These are phyloP conservation scores for Oncorhynchus masou DNA, from an alignment of 2,113 vertebrate genomes.

Conservation along the genomic window DNA sequence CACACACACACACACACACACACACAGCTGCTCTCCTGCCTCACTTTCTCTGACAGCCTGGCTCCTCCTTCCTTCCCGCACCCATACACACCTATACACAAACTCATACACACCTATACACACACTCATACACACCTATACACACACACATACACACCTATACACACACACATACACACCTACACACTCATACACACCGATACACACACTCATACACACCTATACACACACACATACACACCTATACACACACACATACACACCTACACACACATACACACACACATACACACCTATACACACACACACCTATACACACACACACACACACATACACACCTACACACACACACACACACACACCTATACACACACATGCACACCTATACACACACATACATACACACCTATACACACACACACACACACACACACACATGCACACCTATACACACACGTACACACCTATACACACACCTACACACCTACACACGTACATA, in stretches of 20 bases:
- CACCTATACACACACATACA: too few species aligned
- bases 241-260: too few species aligned
- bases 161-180: neutral
- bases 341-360: too few species aligned
- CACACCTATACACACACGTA: neutral
- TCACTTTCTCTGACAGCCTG: constrained; percentile 63
- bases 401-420: too few species aligned
- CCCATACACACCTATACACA: too few species aligned
- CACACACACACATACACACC: too few species aligned
- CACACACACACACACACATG: neutral
- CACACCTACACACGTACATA: neutral
- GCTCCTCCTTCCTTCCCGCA: constrained; percentile 45
- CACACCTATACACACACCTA: neutral
- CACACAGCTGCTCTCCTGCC: constrained; percentile 56
- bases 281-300: too few species aligned
- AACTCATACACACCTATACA: neutral
- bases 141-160: neutral
- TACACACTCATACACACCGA: neutral
- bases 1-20: constrained; percentile 23
- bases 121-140: neutral
- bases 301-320: too few species aligned
- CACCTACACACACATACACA: too few species aligned
- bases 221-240: too few species aligned
- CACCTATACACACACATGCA: too few species aligned
- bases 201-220: neutral